phyloP scores from a whole-genome alignment of 1,140 invertebrate genomes.

The Pentalonia nigronervosa region DNA sequence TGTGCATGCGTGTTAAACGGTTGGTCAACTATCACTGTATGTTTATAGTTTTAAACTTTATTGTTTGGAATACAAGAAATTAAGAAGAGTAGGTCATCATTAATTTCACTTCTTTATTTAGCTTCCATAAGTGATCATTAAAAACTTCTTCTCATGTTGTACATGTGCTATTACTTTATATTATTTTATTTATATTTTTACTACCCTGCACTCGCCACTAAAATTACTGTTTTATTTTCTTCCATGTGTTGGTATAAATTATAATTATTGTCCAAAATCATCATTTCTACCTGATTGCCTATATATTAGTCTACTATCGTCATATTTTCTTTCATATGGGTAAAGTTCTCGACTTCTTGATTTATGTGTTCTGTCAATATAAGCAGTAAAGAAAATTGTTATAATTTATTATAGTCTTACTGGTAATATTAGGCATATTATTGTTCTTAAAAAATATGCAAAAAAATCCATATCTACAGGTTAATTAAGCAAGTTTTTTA shows the following conservation, averaged over 20 bases:
- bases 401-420: not conserved
- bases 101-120: not conserved
- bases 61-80: not conserved
- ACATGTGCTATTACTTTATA: not conserved
- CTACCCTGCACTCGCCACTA: not conserved
- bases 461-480: not conserved
- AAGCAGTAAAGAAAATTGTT: not conserved
- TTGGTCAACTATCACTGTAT: not conserved
- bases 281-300: not conserved
- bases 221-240: not conserved
- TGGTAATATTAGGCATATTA: not conserved
- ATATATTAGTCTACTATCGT: not conserved
- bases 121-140: slow-evolving; percentile 4
- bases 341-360: not conserved
- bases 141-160: not conserved
- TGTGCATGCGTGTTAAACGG: not conserved
- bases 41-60: not conserved
- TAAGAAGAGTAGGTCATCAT: not conserved
- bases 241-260: not conserved
- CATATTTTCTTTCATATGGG: not conserved
- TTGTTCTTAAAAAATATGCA: not conserved
- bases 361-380: not conserved
- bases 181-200: not conserved
- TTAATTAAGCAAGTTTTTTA: not conserved
- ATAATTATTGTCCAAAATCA: not conserved